phyloP scores from a whole-genome alignment of 2,888 invertebrate species.

The Altica lythri region DNA sequence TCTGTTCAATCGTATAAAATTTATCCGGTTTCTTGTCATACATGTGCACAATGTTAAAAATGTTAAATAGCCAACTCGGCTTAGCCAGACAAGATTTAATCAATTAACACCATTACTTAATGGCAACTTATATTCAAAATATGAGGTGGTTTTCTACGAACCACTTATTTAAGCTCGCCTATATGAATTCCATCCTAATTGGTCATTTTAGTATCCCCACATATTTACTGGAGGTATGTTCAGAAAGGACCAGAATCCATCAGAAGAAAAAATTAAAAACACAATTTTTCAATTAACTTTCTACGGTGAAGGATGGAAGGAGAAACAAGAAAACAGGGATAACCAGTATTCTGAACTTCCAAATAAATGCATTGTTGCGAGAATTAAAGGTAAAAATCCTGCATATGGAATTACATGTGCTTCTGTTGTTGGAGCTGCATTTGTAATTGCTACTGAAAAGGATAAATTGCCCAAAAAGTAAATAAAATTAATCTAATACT shows the following conservation, averaged over 20 bases:
- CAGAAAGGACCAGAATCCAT: conserved; percentile 31
- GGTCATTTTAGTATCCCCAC: conserved; percentile 39
- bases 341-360: conserved; percentile 61
- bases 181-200: too few species aligned
- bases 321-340: conserved; percentile 62
- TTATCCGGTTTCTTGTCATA: too few species aligned
- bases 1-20: too few species aligned
- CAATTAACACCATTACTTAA: too few species aligned
- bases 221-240: conserved; percentile 29
- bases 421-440: conserved; percentile 72
- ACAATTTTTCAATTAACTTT: conserved; percentile 71
- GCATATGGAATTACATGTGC: conserved; percentile 85
- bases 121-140: too few species aligned
- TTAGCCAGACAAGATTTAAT: too few species aligned
- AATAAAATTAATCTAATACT: conserved; percentile 53
- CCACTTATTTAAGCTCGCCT: too few species aligned
- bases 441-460: conserved; percentile 75
- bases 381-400: conserved; percentile 71
- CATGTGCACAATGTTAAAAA: too few species aligned
- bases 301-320: conserved; percentile 79
- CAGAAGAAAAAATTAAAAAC: conserved; percentile 64
- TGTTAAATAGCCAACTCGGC: too few species aligned
- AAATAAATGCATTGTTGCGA: conserved; percentile 67
- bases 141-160: too few species aligned
- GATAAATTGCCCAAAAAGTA: conserved; percentile 69